These are phyloP conservation scores for Agrotis exclamationis DNA, from an alignment of 2,888 invertebrate species.

Conservation along the genomic window DNA sequence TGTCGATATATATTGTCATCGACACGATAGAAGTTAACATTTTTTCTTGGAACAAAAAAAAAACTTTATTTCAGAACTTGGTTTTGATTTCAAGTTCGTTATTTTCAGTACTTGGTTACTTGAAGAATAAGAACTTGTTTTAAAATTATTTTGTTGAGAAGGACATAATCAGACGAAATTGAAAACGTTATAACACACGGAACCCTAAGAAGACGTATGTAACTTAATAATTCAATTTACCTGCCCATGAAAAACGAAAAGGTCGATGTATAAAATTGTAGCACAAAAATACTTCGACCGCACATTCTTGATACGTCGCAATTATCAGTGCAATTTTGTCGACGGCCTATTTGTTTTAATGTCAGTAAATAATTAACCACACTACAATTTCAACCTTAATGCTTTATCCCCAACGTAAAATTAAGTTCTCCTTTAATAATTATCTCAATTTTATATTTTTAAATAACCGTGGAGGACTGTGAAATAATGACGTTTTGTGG, in stretches of 20 bases:
- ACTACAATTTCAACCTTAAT: constrained; percentile 59
- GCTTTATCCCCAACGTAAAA: constrained; percentile 41
- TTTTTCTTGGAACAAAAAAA: too few relatives aligned
- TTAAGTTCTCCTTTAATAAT: constrained; percentile 47
- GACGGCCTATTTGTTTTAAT: constrained; percentile 63
- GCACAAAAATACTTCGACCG: constrained; percentile 41
- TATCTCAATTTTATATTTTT: constrained; percentile 49
- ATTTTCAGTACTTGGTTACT: not conserved
- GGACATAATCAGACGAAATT: not conserved
- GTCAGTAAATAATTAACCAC: constrained; percentile 65
- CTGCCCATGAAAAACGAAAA: constrained; percentile 27
- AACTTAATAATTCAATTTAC: constrained; percentile 52
- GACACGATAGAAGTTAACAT: too few relatives aligned
- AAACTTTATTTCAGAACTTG: not conserved
- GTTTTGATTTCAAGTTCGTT: not conserved
- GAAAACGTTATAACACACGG: not conserved
- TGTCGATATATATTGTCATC: too few relatives aligned
- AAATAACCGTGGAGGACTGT: constrained; percentile 29
- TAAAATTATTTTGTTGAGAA: too few relatives aligned
- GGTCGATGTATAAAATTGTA: constrained; percentile 46
- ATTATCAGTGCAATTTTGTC: constrained; percentile 65
- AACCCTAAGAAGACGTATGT: not conserved
- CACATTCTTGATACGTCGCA: constrained; percentile 56
- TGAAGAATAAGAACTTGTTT: not conserved
- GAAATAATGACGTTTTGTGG: constrained; percentile 35